Percentiles rank a stretch among this genome's conserved stretches.
Conservation (phyloP, 2,888 invertebrate genomes). For the Apomyelois bistriatella region DNA sequence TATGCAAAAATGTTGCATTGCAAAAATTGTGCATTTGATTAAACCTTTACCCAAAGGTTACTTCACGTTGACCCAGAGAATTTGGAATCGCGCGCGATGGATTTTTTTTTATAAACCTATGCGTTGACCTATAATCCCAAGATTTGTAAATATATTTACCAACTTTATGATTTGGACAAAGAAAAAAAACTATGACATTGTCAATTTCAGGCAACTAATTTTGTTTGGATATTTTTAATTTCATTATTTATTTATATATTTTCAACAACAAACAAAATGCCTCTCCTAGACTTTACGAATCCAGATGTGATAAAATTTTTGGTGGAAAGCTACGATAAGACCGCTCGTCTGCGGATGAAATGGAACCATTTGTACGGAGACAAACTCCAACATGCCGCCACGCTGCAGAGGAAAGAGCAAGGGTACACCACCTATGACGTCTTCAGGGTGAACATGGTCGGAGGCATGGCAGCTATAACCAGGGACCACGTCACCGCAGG, state of each 20-base stretch:
- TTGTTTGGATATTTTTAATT: not conserved
- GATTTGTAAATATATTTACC: no score
- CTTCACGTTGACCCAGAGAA: no score
- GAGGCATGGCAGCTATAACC: slow-evolving; percentile 33
- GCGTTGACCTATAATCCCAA: no score
- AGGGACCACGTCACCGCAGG: slow-evolving; percentile 31
- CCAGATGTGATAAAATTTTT: slow-evolving; percentile 45
- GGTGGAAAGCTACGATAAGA: slow-evolving; percentile 43
- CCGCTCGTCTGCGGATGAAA: slow-evolving; percentile 40
- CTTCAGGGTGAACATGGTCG: slow-evolving; percentile 28
- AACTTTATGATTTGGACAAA: no score
- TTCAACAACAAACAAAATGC: slow-evolving; percentile 31
- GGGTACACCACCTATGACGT: slow-evolving; percentile 37
- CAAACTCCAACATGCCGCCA: slow-evolving; percentile 37
- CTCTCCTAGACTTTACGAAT: slow-evolving; percentile 40
- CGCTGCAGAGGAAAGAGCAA: slow-evolving; percentile 34
- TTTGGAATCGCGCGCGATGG: no score
- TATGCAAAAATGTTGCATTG: no score
- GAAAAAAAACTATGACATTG: no score
- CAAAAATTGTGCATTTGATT: no score
- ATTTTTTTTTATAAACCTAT: no score
- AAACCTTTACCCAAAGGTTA: no score
- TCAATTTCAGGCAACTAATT: not conserved
- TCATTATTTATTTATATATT: not conserved
- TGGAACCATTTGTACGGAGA: slow-evolving; percentile 37